Base-by-base conservation (phyloP, 1,140 invertebrate species). In the Drosophila navojoa region DNA sequence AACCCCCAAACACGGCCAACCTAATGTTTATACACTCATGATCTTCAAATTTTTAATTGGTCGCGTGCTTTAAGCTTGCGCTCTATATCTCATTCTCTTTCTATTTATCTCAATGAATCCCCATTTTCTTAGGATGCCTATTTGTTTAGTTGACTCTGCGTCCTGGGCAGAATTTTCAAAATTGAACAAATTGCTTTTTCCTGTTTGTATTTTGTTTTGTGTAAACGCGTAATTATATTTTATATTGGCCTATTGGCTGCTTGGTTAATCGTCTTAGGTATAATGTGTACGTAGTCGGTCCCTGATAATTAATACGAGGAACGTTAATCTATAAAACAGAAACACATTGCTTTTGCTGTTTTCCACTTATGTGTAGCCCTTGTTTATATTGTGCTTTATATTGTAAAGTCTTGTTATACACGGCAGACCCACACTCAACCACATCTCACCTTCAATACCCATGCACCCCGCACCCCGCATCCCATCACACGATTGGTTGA, bases 321-420 rank as follows among this genome's bases (percentile, higher is more conserved):
- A 67, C 27, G 64, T 59, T 81, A 77, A 69, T 79, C 71, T 81
- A 29, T 10, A 58, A 58, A 61, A 32, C 15, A 45, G 15, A 27
- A 27, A 71, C 62, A 58, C 16, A 45, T 44, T 44, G n/a, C 1
- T 52, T 59, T 32, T 76, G 29, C 52, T 79, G 76, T 79, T 67
- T 84, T 67, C 58, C 40, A 58, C 42, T 40, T 15, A 11, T 44
- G 35, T 81, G 53, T 67, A 45, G 60, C 66, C 49, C 55, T 68
- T 69, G 59, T 79, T 76, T 79, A 53, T 40, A 79, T 66, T 59
- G 63, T 59, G 84, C 58, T 63, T 76, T 71, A 68, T 76, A 76
- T 79, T 79, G 63, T 71, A 72, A 76, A 76, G 45, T 84, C 35
- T 71, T 27, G 19, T 58, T 74, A 50, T 54, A 62, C 52, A 59